Evolutionary conservation across 2,113 vertebrate species (phyloP).

Genomic region (Psammodynastes pulverulentus): DNA sequence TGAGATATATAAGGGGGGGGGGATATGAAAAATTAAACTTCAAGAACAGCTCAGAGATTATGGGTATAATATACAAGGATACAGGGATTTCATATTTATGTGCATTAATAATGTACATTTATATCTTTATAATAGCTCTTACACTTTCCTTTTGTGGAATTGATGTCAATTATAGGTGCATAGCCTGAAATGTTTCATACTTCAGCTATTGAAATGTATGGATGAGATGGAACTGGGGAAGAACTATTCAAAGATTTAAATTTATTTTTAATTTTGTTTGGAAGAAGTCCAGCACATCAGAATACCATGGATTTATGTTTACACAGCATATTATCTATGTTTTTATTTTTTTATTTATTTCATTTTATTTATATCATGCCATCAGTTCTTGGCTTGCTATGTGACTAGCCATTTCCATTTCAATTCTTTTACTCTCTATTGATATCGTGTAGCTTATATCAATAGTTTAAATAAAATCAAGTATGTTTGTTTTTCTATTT

Average conservation of each 20-base stretch:
- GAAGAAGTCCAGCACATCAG: neutral
- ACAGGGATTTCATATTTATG: constrained; percentile 23
- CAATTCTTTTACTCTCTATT: neutral
- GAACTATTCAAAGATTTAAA: neutral
- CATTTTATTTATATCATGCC: neutral
- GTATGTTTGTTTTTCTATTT: neutral
- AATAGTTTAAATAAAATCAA: neutral
- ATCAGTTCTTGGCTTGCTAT: neutral
- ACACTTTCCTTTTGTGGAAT: neutral
- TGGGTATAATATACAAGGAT: constrained; percentile 15
- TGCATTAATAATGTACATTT: neutral
- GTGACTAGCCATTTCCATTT: too few relatives aligned
- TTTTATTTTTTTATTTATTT: neutral
- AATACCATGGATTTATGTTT: neutral
- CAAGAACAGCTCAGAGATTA: constrained; percentile 36
- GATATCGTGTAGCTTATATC: neutral
- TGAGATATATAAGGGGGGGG: neutral
- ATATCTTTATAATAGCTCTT: neutral
- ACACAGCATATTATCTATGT: neutral
- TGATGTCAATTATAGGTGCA: neutral
- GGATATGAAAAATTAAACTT: neutral
- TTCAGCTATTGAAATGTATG: constrained; percentile 27
- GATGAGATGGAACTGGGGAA: constrained; percentile 29
- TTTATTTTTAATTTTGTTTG: neutral
- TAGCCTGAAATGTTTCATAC: constrained; percentile 2